A percentile compares a stretch with the other conserved stretches of the same genome.
Evolutionary conservation across 2,797 vertebrate genomes (phyloP).

Genomic region (Phalanger gymnotis): DNA sequence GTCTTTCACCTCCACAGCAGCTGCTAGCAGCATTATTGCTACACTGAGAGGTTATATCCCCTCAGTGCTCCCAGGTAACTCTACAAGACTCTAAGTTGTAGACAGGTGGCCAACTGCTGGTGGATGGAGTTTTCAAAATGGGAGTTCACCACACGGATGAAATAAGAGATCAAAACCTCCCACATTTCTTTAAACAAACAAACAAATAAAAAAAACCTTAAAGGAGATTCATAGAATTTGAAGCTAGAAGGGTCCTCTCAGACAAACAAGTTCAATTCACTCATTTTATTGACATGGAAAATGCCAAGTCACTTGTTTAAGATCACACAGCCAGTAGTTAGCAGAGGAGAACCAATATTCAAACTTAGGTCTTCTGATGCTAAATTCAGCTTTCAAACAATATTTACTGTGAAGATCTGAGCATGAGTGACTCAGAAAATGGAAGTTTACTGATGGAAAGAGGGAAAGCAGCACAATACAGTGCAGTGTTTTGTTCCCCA

Average conservation of each 20-base stretch:
- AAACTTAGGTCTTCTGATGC: neutral
- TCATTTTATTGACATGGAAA: neutral
- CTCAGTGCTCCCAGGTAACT: neutral
- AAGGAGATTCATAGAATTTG: neutral
- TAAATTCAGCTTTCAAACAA: neutral
- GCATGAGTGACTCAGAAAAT: neutral
- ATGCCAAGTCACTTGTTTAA: neutral
- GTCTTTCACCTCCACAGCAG: too few relatives aligned
- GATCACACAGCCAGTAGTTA: neutral
- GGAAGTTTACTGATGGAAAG: neutral
- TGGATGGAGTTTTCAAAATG: neutral
- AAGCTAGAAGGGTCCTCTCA: neutral
- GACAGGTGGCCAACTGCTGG: neutral
- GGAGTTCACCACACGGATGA: neutral
- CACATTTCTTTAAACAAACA: neutral
- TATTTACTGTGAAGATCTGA: neutral
- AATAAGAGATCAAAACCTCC: neutral
- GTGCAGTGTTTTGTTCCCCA: neutral
- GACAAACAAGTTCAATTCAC: neutral
- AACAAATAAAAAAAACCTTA: neutral
- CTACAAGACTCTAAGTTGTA: neutral
- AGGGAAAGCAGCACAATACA: neutral
- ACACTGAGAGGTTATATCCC: neutral
- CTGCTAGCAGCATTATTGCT: too few relatives aligned
- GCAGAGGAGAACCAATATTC: neutral